A percentile compares a stretch with the other conserved stretches of the same genome.
Conservation (phyloP, 2,797 vertebrate genomes). For the Mycteria americana region DNA sequence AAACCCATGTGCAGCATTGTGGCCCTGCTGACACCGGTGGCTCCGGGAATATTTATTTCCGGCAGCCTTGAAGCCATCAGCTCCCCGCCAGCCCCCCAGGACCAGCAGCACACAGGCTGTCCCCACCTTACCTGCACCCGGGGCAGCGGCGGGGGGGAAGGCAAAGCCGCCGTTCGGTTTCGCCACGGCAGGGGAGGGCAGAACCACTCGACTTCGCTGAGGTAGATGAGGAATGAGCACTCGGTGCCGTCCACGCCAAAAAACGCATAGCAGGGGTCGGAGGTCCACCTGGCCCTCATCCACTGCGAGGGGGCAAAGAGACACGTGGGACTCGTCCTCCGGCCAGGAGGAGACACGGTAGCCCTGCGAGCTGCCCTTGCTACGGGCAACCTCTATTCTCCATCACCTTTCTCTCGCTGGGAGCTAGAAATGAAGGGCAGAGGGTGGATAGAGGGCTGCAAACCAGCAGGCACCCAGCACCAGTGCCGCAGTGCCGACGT, state of each 20-base stretch:
- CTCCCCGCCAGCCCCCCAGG: fast-evolving
- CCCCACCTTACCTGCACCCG: slow-evolving; percentile 81
- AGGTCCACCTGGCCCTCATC: slow-evolving; percentile 98
- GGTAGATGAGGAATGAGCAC: slow-evolving; percentile 95
- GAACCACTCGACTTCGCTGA: slow-evolving; percentile 98
- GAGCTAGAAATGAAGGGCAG: not conserved
- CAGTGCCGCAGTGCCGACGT: not conserved
- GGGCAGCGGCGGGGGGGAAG: slow-evolving; percentile 69
- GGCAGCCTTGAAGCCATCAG: fast-evolving
- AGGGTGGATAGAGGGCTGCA: not conserved
- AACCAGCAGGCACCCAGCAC: not conserved
- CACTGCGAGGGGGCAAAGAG: slow-evolving; percentile 74
- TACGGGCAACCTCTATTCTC: fast-evolving
- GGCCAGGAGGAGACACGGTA: fast-evolving
- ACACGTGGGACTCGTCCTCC: fast-evolving
- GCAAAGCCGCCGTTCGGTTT: slow-evolving; percentile 77
- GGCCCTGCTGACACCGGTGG: not conserved
- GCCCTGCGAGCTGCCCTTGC: not conserved
- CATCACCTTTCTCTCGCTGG: not conserved
- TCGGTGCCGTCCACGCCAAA: slow-evolving; percentile 96
- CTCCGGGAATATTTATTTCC: not conserved
- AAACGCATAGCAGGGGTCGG: slow-evolving; percentile 95
- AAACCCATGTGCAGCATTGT: fast-evolving
- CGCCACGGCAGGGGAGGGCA: slow-evolving; percentile 90
- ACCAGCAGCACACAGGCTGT: not conserved